Percentiles rank a stretch among this genome's conserved stretches.
These are phyloP conservation scores for Dromaius novaehollandiae DNA, from an alignment of 2,113 vertebrate species.

Conservation along the genomic window DNA sequence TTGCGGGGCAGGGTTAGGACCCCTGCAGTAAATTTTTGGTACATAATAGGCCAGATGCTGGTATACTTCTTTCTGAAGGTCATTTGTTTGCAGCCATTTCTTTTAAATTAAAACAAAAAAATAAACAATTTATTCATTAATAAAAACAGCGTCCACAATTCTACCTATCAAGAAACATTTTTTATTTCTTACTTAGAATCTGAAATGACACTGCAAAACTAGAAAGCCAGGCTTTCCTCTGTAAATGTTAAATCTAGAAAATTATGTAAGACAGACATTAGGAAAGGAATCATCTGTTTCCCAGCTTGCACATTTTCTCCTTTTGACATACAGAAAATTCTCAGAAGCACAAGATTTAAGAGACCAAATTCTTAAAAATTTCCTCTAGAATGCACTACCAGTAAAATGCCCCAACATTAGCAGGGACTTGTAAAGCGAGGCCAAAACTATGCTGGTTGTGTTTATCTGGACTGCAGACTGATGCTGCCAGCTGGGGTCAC, in stretches of 20 bases:
- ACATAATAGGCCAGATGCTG: slow-evolving; percentile 89
- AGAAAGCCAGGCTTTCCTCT: background rate
- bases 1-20: slow-evolving; percentile 85
- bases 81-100: slow-evolving; percentile 89
- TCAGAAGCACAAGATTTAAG: background rate
- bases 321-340: background rate
- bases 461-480: background rate
- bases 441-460: background rate
- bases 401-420: background rate
- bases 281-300: background rate
- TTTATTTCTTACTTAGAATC: background rate
- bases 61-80: slow-evolving; percentile 90
- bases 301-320: background rate
- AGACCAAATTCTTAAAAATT: background rate
- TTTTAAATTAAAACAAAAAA: slow-evolving; percentile 66
- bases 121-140: slow-evolving; percentile 20
- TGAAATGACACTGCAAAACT: background rate
- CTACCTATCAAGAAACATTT: background rate
- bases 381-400: background rate
- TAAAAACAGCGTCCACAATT: background rate
- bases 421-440: background rate
- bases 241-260: background rate
- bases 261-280: background rate
- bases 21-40: slow-evolving; percentile 92
- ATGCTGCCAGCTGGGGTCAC: slow-evolving; percentile 24